phyloP scores from a whole-genome alignment of 2,888 invertebrate species.

The Mamestra brassicae region DNA sequence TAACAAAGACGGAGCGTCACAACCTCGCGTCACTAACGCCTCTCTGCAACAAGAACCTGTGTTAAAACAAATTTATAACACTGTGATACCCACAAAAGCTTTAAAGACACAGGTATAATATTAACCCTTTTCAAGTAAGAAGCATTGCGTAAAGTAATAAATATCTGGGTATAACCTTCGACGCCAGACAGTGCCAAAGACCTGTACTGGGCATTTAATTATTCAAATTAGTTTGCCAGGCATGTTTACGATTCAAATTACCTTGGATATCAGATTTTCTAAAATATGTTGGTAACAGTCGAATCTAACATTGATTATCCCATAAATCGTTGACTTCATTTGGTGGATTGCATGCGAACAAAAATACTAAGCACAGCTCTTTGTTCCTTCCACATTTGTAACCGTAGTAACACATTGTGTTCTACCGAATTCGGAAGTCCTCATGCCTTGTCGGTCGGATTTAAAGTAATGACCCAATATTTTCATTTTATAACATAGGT shows the following conservation, averaged over 20 bases:
- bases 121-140: constrained; percentile 32
- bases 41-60: neutral
- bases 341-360: constrained; percentile 10
- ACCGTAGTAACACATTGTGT: neutral
- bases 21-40: constrained; percentile 17
- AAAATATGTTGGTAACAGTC: constrained; percentile 21
- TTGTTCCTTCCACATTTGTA: neutral
- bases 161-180: constrained; percentile 41
- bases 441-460: neutral
- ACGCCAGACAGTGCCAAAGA: constrained; percentile 31
- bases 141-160: constrained; percentile 37
- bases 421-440: neutral
- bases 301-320: constrained; percentile 2
- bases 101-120: neutral
- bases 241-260: constrained; percentile 47
- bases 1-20: constrained; percentile 29
- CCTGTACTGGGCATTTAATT: constrained; percentile 37
- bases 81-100: constrained; percentile 1
- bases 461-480: neutral
- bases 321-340: constrained; percentile 25
- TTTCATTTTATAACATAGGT: neutral
- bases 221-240: constrained; percentile 51
- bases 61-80: neutral
- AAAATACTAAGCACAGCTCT: neutral
- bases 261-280: constrained; percentile 26